Conservation (phyloP, 1,140 invertebrate species). For the Rhopalosiphum maidis region DNA sequence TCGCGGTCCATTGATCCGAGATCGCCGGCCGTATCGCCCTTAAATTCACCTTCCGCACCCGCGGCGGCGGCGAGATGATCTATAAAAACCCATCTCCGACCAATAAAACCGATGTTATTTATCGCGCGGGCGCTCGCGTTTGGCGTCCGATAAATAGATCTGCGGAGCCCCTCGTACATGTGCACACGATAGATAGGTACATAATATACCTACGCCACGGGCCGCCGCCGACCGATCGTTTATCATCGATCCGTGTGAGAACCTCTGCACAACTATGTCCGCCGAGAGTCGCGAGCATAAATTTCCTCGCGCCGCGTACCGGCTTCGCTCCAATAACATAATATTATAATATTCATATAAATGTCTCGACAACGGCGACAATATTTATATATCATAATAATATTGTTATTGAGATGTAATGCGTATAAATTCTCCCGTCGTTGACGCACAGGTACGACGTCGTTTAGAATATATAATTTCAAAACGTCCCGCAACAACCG, state of each 20-base stretch:
- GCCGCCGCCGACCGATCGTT: conserved; percentile 35
- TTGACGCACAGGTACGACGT: neutral
- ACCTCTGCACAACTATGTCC: neutral
- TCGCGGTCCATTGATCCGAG: neutral
- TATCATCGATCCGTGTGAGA: conserved; percentile 52
- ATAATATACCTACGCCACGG: neutral
- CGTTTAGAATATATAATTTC: no score
- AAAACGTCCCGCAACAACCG: no score
- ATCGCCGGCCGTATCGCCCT: conserved; percentile 5
- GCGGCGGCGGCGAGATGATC: neutral
- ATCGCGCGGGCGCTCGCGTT: conserved; percentile 9
- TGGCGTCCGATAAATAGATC: conserved; percentile 47
- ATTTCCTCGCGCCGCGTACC: neutral
- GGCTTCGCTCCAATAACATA: neutral
- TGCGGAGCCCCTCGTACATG: neutral
- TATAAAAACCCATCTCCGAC: conserved; percentile 30
- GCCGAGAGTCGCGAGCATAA: neutral
- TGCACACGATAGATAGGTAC: neutral
- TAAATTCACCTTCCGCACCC: neutral
- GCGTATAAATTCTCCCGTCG: neutral
- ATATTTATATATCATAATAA: neutral
- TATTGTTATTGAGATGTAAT: conserved; percentile 35
- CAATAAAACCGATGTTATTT: conserved; percentile 51
- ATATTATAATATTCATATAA: neutral
- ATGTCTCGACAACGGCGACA: neutral